A percentile compares a stretch with the other conserved stretches of the same genome.
These are phyloP conservation scores for Rhynchotus rufescens DNA, from an alignment of 2,797 vertebrate species.

Conservation along the genomic window DNA sequence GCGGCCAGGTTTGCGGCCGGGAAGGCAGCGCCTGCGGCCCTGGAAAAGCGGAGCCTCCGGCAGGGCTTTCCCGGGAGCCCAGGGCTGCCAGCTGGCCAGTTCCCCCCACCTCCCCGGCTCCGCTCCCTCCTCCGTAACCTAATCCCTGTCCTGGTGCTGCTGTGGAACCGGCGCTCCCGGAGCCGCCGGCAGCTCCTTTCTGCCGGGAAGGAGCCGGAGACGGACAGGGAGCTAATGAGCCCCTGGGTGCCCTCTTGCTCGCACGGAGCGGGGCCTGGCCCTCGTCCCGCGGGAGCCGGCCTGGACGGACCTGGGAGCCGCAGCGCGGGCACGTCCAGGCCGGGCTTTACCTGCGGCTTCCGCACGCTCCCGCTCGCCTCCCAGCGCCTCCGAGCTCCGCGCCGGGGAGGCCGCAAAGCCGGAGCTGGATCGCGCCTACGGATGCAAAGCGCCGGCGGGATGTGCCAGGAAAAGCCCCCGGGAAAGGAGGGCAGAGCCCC, in stretches of 20 bases:
- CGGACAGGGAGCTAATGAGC: background rate
- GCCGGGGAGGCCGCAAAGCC: background rate
- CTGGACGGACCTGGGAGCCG: background rate
- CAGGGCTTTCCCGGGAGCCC: background rate
- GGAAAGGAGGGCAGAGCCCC: background rate
- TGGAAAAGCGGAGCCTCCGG: accelerated
- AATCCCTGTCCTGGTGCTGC: background rate
- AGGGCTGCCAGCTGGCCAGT: background rate
- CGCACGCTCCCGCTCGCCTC: background rate
- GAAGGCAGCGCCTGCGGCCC: accelerated
- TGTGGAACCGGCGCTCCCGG: too few species aligned
- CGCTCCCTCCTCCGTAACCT: background rate
- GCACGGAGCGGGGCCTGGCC: background rate
- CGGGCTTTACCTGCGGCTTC: background rate
- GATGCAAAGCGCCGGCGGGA: background rate
- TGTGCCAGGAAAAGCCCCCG: slow-evolving; percentile 2
- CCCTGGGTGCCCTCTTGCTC: background rate
- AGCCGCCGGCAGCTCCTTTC: too few species aligned
- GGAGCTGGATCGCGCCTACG: background rate
- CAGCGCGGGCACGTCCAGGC: background rate
- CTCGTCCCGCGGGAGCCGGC: background rate
- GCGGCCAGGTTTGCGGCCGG: background rate
- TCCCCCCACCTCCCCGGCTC: background rate
- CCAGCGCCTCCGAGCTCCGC: background rate
- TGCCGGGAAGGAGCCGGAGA: too few species aligned